These are phyloP conservation scores for Hoplostethus mediterraneus DNA, from an alignment of 2,797 vertebrate species.

Conservation along the genomic window DNA sequence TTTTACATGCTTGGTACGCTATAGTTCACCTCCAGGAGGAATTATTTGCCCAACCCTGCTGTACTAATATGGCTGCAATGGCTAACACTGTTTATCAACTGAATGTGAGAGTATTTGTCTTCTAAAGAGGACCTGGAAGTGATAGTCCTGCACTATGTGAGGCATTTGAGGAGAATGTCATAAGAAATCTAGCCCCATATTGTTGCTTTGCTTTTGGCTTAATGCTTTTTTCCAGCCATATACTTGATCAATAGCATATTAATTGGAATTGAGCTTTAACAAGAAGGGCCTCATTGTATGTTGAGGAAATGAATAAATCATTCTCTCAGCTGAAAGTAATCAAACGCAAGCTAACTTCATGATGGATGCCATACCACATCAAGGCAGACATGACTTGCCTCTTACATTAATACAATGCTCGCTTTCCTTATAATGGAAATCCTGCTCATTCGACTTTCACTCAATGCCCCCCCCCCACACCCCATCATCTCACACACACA, in stretches of 20 bases:
- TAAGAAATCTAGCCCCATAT: not conserved
- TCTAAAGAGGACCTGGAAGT: not conserved
- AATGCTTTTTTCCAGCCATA: not conserved
- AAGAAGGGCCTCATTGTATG: not conserved
- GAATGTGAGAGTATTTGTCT: too few species aligned
- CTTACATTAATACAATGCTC: not conserved
- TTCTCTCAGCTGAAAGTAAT: not conserved
- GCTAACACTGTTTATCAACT: too few species aligned
- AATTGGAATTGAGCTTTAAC: not conserved
- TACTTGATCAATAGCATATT: not conserved
- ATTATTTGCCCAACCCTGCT: too few species aligned
- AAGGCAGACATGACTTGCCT: slow-evolving; percentile 1
- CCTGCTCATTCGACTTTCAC: slow-evolving; percentile 22
- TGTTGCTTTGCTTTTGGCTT: not conserved
- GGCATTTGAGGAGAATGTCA: not conserved
- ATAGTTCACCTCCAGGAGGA: too few species aligned
- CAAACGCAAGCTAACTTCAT: not conserved
- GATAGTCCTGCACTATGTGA: not conserved
- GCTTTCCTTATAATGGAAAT: slow-evolving; percentile 4
- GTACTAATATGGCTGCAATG: too few species aligned
- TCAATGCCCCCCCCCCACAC: not conserved
- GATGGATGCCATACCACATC: not conserved
- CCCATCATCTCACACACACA: slow-evolving; percentile 1
- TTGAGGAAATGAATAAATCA: not conserved
- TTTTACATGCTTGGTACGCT: too few species aligned